Percentiles rank a stretch among this genome's conserved stretches.
Conservation (phyloP, 2,797 vertebrate species). For the Pterois miles region DNA sequence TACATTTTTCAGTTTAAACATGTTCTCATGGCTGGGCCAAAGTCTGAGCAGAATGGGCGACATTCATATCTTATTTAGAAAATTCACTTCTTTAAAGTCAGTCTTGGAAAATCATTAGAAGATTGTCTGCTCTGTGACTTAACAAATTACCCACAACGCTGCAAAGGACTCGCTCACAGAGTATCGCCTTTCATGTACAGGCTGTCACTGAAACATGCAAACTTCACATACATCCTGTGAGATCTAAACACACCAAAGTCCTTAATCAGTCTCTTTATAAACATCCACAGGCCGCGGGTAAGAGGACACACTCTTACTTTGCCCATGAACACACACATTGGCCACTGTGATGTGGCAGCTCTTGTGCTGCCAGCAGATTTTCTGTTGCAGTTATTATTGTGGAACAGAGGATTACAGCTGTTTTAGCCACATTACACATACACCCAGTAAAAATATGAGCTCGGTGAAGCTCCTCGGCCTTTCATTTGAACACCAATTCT, state of each 20-base stretch:
- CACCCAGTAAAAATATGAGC: conserved; percentile 36
- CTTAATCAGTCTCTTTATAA: conserved; percentile 77
- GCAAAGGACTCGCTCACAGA: conserved; percentile 28
- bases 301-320: conserved; percentile 51
- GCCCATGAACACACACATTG: conserved; percentile 44
- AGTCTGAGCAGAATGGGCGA: background rate
- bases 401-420: conserved; percentile 39
- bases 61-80: conserved; percentile 15
- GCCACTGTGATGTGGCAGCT: conserved; percentile 58
- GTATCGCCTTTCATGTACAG: conserved; percentile 71
- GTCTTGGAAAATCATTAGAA: conserved; percentile 73
- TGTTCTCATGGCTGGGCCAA: background rate
- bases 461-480: conserved; percentile 16
- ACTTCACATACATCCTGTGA: conserved; percentile 76
- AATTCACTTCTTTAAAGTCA: conserved; percentile 20
- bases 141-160: conserved; percentile 62
- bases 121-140: conserved; percentile 59
- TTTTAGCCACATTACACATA: conserved; percentile 40
- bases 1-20: background rate
- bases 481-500: conserved; percentile 19
- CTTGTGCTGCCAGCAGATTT: conserved; percentile 29
- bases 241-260: conserved; percentile 74
- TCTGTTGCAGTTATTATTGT: conserved; percentile 36
- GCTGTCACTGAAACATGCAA: conserved; percentile 74
- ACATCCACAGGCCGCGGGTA: conserved; percentile 61